Percentiles rank a stretch among this genome's conserved stretches.
Evolutionary conservation across 2,888 invertebrate genomes (phyloP).

Genomic region (Campopleginae sp.): DNA sequence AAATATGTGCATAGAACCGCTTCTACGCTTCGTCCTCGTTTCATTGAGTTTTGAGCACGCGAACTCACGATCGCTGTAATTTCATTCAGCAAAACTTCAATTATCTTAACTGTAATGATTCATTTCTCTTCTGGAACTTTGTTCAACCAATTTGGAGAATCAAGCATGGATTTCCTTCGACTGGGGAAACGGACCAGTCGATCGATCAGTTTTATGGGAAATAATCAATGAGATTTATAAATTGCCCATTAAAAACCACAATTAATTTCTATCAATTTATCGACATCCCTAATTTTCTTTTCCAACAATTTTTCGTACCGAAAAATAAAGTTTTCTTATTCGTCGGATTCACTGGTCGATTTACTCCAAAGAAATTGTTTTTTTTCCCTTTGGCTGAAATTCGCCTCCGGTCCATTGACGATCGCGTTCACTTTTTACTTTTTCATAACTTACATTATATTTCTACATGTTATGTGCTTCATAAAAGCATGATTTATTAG

Average conservation of each 20-base stretch:
- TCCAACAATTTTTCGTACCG: background rate
- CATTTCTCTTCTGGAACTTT: background rate
- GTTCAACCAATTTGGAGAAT: background rate
- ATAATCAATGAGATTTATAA: background rate
- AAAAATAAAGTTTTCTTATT: background rate
- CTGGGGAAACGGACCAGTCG: too few species aligned
- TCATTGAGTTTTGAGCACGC: conserved; percentile 12
- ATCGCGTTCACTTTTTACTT: background rate
- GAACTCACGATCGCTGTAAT: background rate
- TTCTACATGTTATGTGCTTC: background rate
- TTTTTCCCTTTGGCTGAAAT: too few species aligned
- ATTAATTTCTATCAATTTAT: background rate
- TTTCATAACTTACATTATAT: background rate
- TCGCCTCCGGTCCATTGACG: too few species aligned
- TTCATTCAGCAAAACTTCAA: background rate
- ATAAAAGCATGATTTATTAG: conserved; percentile 3
- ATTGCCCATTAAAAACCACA: background rate
- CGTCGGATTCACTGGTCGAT: too few species aligned
- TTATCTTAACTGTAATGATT: background rate
- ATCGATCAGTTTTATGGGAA: too few species aligned
- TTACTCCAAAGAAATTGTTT: too few species aligned
- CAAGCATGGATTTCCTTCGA: background rate
- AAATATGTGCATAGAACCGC: conserved; percentile 22
- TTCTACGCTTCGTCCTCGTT: conserved; percentile 32
- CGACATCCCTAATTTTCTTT: background rate